Base-by-base conservation (phyloP, 2,888 invertebrate genomes). In the Aphidoletes aphidimyza region DNA sequence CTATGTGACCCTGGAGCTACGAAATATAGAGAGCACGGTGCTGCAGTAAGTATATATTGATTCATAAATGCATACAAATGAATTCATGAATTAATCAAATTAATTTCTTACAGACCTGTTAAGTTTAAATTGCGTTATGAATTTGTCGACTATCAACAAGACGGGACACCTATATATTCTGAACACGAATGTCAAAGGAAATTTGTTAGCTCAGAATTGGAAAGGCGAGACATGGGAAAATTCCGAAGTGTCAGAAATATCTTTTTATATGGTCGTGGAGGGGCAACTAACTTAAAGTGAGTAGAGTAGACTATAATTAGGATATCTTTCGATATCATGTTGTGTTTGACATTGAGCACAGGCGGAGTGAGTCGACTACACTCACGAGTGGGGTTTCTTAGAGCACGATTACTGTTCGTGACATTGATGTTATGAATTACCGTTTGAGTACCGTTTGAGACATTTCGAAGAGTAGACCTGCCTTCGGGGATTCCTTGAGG, bases 71-170 rank as follows among this genome's bases (percentile, higher is more conserved):
- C 42, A 2, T 26, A 8, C 3, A 19, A 42, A 6, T 36, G 6
- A 34, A 26, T n/a, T 54, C 69, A 30, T 34, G 14, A 30, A 69
- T n/a, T n/a, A n/a, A n/a, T n/a, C n/a, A 69, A 69, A 14, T 69
- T 30, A 19, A 14, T 14, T 30, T 9, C 69, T 84, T 84, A 19
- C 84, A 96, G 96, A 87, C 95, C 96, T 0, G 93, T 97, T 83
- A 93, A 94, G 87, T 97, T 96, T 89, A 94, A 95, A 88, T 94
- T 96, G 0, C 92, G 95, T 37, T 97, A 96, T 90, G 97, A 97
- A 89, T 97, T 97, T 88, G 96, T 97, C 69, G 96, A 96, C 89
- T 91, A 96, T 11, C 95, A 96, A 87, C 94, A 96, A 90, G 96
- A 96, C 86, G 96, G 96, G 0, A 93, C 95, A 87, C 93, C 94